phyloP scores from a whole-genome alignment of 64 coral and sea anemone species.

The Actinia equina region DNA sequence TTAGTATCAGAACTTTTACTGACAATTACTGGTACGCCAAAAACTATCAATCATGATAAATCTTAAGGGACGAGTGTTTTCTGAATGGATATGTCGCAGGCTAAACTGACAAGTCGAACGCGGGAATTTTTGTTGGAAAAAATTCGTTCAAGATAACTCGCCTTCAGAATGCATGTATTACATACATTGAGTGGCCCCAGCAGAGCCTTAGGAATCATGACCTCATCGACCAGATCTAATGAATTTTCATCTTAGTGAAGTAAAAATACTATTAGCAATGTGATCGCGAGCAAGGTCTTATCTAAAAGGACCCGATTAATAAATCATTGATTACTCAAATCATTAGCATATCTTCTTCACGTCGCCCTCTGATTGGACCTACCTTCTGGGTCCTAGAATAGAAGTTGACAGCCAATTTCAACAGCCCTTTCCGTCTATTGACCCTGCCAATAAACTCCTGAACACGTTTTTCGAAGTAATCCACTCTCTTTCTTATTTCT shows the following conservation, averaged over 20 bases:
- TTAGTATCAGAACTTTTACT: background rate
- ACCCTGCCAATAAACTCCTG: constrained; percentile 94
- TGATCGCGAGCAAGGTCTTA: background rate
- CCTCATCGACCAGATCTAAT: background rate
- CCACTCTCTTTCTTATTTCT: constrained; percentile 82
- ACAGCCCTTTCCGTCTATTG: constrained; percentile 79
- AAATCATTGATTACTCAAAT: constrained; percentile 14
- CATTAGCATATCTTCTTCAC: background rate
- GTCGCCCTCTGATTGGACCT: constrained; percentile 14
- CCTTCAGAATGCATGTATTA: constrained; percentile 76
- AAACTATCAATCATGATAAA: background rate
- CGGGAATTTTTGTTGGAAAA: background rate
- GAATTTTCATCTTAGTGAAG: background rate
- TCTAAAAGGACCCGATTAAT: background rate
- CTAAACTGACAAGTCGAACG: background rate
- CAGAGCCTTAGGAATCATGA: constrained; percentile 74
- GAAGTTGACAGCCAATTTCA: constrained; percentile 98
- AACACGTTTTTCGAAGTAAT: constrained; percentile 90
- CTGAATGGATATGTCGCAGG: background rate
- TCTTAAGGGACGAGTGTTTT: constrained; percentile 4
- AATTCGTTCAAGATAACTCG: constrained; percentile 36
- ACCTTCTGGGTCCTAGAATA: constrained; percentile 97
- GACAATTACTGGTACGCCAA: background rate
- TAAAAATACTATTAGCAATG: background rate
- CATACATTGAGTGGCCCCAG: constrained; percentile 64